Evolutionary conservation across 1,140 invertebrate species (phyloP), one percentile per base, ranked within the genome.

Genomic region (Rhopalosiphum maidis): DNA sequence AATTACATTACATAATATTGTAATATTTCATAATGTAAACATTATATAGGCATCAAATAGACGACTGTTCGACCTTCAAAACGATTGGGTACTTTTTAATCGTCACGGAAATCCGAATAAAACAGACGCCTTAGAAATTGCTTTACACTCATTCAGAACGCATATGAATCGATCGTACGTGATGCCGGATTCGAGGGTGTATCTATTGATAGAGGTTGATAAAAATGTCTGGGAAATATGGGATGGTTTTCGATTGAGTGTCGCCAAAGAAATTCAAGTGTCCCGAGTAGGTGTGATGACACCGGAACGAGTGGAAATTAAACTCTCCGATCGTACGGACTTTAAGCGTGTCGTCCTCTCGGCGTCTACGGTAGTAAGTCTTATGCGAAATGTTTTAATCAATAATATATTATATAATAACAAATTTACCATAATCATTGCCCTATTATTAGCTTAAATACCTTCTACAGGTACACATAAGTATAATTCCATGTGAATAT

Each of bases 41-140:
- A 41, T 41, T 77, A n/a, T n/a, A 48, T 43, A 91, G 90, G 90
- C 90, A 48, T 91, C 90, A 35, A 48, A 35, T 35, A 30, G 37
- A n/a, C 90, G 90, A 2, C 23, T 48, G n/a, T 91, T 91, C n/a
- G 83, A 48, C n/a, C 43, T 91, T 83, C 68, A 82, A 83, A 77
- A 82, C 9, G 46, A 37, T 0, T 91, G 90, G 90, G 25, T 91
- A 35, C 68, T 91, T 9, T 91, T 83, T 15, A n/a, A 91, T 83
- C 25, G n/a, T 4, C 21, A 35, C 8, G 46, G 60, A 35, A 83
- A 48, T 91, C 22, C 43, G 0, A 91, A 83, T 43, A 35, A 83
- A 22, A 41, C 18, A 2, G n/a, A 82, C 18, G 35, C 55, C n/a
- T 6, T 48, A 0, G 90, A 48, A 77, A 35, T 83, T 48, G 90